Evolutionary conservation across 1,140 invertebrate species (phyloP).

Genomic region (Drosophila burlai): DNA sequence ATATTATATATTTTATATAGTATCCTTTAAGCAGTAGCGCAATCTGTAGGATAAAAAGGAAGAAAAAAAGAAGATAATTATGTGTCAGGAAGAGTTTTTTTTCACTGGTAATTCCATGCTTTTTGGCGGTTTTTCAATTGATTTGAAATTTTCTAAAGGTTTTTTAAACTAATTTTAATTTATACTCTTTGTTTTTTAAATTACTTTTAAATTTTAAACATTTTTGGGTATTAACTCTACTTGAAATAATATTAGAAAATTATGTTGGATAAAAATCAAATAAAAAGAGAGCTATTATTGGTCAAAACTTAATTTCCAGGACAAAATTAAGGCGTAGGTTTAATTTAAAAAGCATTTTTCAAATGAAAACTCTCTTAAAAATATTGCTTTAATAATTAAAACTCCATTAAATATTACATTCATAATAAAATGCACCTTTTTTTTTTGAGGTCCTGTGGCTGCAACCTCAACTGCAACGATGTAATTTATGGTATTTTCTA

Average conservation of each 20-base stretch:
- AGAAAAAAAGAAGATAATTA: not conserved
- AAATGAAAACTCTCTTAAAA: not conserved
- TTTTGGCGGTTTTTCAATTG: not conserved
- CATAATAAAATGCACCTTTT: not conserved
- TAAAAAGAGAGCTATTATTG: no score
- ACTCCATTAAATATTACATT: not conserved
- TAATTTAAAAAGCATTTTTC: not conserved
- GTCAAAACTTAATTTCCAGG: no score
- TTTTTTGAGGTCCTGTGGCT: not conserved
- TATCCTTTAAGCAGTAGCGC: not conserved
- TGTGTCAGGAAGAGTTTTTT: not conserved
- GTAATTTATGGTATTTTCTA: not conserved
- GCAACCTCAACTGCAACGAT: constrained; percentile 1
- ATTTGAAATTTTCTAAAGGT: not conserved
- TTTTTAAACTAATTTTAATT: not conserved
- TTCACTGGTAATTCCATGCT: not conserved
- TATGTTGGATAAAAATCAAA: not conserved
- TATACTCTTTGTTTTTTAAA: not conserved
- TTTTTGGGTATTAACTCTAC: not conserved
- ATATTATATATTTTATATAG: constrained; percentile 5
- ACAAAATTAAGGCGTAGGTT: not conserved
- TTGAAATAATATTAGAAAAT: not conserved
- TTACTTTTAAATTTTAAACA: not conserved
- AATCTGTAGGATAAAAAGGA: not conserved
- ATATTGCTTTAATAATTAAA: not conserved